Evolutionary conservation across 1,140 invertebrate genomes (phyloP).

Genomic region (Eriosoma lanigerum): DNA sequence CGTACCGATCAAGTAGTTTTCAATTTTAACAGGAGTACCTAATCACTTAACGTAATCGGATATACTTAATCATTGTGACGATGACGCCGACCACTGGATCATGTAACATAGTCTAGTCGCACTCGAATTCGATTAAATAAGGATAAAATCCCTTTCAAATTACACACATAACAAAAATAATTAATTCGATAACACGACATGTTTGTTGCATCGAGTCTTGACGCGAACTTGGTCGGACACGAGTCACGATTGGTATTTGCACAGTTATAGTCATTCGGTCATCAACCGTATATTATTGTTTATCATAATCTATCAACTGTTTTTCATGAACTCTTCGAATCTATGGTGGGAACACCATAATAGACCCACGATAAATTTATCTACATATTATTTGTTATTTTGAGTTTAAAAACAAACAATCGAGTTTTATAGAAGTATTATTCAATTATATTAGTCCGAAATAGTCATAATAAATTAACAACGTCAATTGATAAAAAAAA

Average conservation of each 20-base stretch:
- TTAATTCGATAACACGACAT: neutral
- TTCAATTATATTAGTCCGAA: neutral
- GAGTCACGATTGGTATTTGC: neutral
- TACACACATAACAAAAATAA: neutral
- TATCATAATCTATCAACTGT: too few species aligned
- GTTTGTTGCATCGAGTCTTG: neutral
- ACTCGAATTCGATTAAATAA: neutral
- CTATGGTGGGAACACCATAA: neutral
- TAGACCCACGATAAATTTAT: neutral
- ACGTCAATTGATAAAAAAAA: too few species aligned
- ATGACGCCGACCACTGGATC: too few species aligned
- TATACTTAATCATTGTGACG: too few species aligned
- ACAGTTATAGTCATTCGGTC: neutral
- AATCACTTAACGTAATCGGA: too few species aligned
- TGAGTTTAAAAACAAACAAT: neutral
- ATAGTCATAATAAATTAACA: too few species aligned
- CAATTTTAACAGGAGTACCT: too few species aligned
- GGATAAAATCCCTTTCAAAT: neutral
- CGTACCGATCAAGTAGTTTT: too few species aligned
- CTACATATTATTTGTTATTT: neutral
- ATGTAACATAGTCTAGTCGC: neutral
- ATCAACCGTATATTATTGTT: too few species aligned
- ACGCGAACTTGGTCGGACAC: neutral
- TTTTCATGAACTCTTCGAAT: neutral
- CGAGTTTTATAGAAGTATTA: conserved; percentile 8